Evolutionary conservation across 1,140 invertebrate species (phyloP).

Genomic region (Caenorhabditis remanei): DNA sequence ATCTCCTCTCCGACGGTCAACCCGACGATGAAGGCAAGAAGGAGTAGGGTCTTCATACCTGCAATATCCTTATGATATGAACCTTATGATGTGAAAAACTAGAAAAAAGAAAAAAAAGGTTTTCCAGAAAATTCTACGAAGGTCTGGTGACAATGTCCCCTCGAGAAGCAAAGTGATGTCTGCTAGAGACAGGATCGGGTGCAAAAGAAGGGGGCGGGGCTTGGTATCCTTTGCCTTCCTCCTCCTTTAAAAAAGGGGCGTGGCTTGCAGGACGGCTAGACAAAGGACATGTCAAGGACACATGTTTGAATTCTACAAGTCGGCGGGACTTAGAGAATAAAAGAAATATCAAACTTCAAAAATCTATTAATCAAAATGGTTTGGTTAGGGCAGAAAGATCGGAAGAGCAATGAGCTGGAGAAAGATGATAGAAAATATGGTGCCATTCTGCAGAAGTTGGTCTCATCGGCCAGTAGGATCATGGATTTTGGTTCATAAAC

Average conservation of each 20-base stretch:
- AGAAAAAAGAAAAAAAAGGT: background rate
- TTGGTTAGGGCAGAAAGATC: too few relatives aligned
- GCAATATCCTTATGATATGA: background rate
- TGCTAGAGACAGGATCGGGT: background rate
- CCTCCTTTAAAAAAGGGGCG: background rate
- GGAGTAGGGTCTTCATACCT: conserved; percentile 44
- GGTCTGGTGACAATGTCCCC: too few relatives aligned
- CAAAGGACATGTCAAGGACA: background rate
- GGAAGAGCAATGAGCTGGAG: too few relatives aligned
- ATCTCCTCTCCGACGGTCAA: conserved; percentile 70
- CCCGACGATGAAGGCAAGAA: conserved; percentile 42
- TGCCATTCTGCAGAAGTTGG: too few relatives aligned
- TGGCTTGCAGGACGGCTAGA: background rate
- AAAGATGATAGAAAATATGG: too few relatives aligned
- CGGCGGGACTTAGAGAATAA: background rate
- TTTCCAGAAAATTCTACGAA: too few relatives aligned
- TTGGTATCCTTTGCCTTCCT: too few relatives aligned
- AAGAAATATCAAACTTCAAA: background rate
- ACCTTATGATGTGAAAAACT: too few relatives aligned
- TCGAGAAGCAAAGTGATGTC: too few relatives aligned
- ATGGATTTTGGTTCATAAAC: too few relatives aligned
- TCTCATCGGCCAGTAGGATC: too few relatives aligned
- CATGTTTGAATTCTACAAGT: background rate
- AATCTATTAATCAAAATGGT: too few relatives aligned
- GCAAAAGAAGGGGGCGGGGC: conserved; percentile 3